Conservation (phyloP, 2,888 invertebrate genomes). For the Drosophila histrio region DNA sequence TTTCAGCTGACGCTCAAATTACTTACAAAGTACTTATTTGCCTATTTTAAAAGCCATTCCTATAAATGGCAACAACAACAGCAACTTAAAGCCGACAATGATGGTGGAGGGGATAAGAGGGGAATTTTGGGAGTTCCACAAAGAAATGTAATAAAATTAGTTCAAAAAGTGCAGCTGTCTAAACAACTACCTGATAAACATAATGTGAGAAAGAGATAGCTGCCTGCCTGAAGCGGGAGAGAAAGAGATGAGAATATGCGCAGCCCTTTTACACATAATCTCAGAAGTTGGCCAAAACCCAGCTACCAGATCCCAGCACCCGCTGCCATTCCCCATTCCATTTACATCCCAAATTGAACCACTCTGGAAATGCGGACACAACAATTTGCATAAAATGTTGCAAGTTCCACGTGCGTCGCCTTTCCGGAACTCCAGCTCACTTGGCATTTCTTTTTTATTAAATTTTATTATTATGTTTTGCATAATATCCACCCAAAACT, state of each 20-base stretch:
- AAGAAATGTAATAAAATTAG: slow-evolving; percentile 70
- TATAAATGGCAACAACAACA: slow-evolving; percentile 54
- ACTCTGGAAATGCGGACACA: slow-evolving; percentile 38
- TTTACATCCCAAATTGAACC: slow-evolving; percentile 19
- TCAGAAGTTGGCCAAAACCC: slow-evolving; percentile 2
- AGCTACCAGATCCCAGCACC: background rate
- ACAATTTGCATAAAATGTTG: slow-evolving; percentile 71
- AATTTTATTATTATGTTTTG: slow-evolving; percentile 76
- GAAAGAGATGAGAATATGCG: background rate
- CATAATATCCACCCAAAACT: slow-evolving; percentile 59
- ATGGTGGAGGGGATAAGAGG: slow-evolving; percentile 4
- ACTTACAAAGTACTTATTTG: slow-evolving; percentile 79
- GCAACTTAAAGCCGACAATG: slow-evolving; percentile 32
- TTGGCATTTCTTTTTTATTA: slow-evolving; percentile 67
- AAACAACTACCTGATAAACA: slow-evolving; percentile 73
- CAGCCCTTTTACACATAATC: slow-evolving; percentile 49
- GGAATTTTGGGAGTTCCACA: slow-evolving; percentile 5
- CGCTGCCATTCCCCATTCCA: background rate
- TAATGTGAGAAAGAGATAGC: slow-evolving; percentile 7
- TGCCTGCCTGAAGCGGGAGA: background rate
- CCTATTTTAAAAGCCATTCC: slow-evolving; percentile 73
- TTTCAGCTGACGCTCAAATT: slow-evolving; percentile 59
- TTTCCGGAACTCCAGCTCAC: slow-evolving; percentile 18
- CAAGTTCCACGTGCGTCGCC: slow-evolving; percentile 24
- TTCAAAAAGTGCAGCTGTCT: slow-evolving; percentile 64